phyloP scores from a whole-genome alignment of 1,140 invertebrate species.

The Lepidostoma basale region DNA sequence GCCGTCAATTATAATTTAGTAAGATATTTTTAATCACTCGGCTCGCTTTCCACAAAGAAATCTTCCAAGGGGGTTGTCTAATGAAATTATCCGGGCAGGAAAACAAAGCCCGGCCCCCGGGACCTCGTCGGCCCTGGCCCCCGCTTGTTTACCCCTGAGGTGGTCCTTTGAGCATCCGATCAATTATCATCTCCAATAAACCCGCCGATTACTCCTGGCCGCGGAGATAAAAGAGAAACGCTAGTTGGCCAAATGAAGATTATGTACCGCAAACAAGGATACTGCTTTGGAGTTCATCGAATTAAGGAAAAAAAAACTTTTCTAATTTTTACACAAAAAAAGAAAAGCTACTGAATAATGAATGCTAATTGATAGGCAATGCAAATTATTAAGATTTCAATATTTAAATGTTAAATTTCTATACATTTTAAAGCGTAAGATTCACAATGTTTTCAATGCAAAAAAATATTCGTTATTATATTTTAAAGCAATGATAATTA shows the following conservation, averaged over 20 bases:
- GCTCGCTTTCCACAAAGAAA: conserved; percentile 44
- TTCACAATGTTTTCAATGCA: too few species aligned
- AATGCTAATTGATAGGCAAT: too few species aligned
- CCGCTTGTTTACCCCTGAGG: conserved; percentile 44
- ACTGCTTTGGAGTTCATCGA: background rate
- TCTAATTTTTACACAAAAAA: too few species aligned
- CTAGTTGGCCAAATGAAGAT: conserved; percentile 7
- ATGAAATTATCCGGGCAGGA: conserved; percentile 43
- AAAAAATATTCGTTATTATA: too few species aligned
- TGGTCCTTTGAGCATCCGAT: conserved; percentile 42
- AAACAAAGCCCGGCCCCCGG: conserved; percentile 37
- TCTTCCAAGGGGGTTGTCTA: conserved; percentile 41
- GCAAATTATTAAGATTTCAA: too few species aligned
- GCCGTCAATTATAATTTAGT: conserved; percentile 45
- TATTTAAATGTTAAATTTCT: too few species aligned
- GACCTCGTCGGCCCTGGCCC: background rate
- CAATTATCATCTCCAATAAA: conserved; percentile 45
- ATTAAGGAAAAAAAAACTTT: background rate
- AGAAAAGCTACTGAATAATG: too few species aligned
- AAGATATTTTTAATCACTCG: conserved; percentile 46
- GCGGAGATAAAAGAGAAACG: conserved; percentile 11
- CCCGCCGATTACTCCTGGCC: conserved; percentile 37
- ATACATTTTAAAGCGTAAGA: too few species aligned
- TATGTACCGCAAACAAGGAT: background rate
- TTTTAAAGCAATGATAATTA: too few species aligned